Evolutionary conservation across 2,888 invertebrate species (phyloP).

Genomic region (Pogonocherus hispidulus): DNA sequence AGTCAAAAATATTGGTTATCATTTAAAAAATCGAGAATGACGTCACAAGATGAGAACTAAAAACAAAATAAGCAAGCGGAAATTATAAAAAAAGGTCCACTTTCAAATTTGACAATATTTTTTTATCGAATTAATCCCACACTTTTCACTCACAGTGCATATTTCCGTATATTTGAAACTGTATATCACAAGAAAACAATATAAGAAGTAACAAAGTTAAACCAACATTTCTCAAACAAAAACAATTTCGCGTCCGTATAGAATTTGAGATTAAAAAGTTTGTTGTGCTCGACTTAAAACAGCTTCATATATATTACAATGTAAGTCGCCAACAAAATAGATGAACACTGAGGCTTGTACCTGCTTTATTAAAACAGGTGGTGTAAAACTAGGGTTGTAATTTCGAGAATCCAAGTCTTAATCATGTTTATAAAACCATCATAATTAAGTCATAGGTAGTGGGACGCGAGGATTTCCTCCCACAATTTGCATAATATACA

Average conservation of each 20-base stretch:
- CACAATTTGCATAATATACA: conserved; percentile 1
- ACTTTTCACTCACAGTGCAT: too few species aligned
- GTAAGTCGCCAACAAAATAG: conserved; percentile 6
- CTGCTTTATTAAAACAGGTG: conserved; percentile 15
- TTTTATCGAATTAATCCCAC: too few species aligned
- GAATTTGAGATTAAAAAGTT: conserved; percentile 10
- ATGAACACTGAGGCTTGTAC: background rate
- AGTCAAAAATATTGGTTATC: too few species aligned
- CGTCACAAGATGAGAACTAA: too few species aligned
- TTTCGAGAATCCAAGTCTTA: conserved; percentile 18
- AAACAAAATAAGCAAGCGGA: too few species aligned
- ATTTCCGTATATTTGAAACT: too few species aligned
- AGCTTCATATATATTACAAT: background rate
- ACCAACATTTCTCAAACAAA: background rate
- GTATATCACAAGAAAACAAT: too few species aligned
- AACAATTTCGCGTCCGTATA: background rate
- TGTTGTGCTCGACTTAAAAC: background rate
- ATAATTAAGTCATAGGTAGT: conserved; percentile 6
- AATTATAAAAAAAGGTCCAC: too few species aligned
- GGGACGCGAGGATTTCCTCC: background rate
- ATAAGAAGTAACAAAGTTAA: background rate
- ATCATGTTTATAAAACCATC: conserved; percentile 13
- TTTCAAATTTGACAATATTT: too few species aligned
- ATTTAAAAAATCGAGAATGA: too few species aligned
- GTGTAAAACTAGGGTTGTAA: background rate